These are phyloP conservation scores for Hermetia illucens DNA, from an alignment of 1,140 invertebrate species.

Conservation along the genomic window DNA sequence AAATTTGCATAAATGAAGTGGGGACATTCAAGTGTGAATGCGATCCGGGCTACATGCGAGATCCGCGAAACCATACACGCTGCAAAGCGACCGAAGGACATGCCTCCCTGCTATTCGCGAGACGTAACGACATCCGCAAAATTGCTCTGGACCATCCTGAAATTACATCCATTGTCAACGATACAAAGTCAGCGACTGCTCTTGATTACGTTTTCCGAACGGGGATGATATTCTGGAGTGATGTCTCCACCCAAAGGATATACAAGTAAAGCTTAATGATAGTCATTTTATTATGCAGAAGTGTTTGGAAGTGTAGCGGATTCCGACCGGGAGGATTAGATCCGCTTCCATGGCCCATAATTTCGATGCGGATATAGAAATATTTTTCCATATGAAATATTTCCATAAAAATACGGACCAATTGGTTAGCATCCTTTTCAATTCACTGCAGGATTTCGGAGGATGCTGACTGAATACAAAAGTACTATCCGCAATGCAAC, in stretches of 20 bases:
- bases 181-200: conserved; percentile 72
- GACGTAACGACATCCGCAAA: conserved; percentile 77
- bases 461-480: too few relatives aligned
- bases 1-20: conserved; percentile 80
- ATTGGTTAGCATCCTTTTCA: too few relatives aligned
- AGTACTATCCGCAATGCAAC: too few relatives aligned
- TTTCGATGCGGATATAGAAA: too few relatives aligned
- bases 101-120: conserved; percentile 68
- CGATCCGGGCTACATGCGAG: conserved; percentile 67
- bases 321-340: too few relatives aligned
- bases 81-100: conserved; percentile 83
- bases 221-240: conserved; percentile 91
- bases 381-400: too few relatives aligned
- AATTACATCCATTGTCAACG: conserved; percentile 79
- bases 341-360: too few relatives aligned
- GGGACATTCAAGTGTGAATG: conserved; percentile 91
- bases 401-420: too few relatives aligned
- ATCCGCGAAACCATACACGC: conserved; percentile 63
- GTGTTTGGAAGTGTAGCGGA: too few relatives aligned
- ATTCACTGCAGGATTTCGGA: too few relatives aligned
- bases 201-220: conserved; percentile 81
- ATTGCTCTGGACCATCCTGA: conserved; percentile 78
- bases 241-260: conserved; percentile 76
- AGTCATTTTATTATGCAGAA: conserved; percentile 5
- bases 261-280: too few relatives aligned